Conservation (phyloP, 2,888 invertebrate genomes). For the Ferdinandea cuprea region DNA sequence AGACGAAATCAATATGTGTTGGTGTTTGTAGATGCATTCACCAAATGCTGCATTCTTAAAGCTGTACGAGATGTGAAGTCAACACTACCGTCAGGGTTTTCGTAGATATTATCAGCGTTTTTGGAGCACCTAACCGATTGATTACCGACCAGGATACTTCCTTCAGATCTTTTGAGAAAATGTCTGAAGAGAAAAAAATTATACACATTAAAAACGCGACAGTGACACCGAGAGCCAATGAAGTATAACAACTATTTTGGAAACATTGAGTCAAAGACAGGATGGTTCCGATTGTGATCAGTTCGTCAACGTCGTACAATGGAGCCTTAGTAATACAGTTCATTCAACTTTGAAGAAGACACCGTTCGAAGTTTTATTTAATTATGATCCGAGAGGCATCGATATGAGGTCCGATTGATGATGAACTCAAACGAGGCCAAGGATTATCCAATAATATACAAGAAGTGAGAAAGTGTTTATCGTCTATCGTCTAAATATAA, state of each 20-base stretch:
- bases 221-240: constrained; percentile 77
- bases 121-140: constrained; percentile 78
- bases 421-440: constrained; percentile 6
- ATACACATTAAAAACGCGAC: constrained; percentile 76
- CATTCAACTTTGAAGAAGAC: no score
- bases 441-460: neutral
- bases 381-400: constrained; percentile 51
- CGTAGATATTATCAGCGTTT: constrained; percentile 76
- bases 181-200: constrained; percentile 75
- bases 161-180: constrained; percentile 78
- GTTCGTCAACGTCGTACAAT: constrained; percentile 69
- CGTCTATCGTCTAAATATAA: no score
- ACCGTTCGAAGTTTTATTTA: constrained; percentile 68
- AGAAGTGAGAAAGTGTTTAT: neutral
- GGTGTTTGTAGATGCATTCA: constrained; percentile 80
- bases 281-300: constrained; percentile 74
- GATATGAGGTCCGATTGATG: constrained; percentile 24
- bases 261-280: constrained; percentile 59
- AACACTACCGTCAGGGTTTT: constrained; percentile 76
- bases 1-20: constrained; percentile 79
- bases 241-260: constrained; percentile 71
- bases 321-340: constrained; percentile 75
- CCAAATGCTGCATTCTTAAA: constrained; percentile 78
- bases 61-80: constrained; percentile 78
- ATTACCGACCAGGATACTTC: constrained; percentile 80